These are phyloP conservation scores for Anthopleura sola DNA, from an alignment of 64 coral and sea anemone genomes.

Conservation along the genomic window DNA sequence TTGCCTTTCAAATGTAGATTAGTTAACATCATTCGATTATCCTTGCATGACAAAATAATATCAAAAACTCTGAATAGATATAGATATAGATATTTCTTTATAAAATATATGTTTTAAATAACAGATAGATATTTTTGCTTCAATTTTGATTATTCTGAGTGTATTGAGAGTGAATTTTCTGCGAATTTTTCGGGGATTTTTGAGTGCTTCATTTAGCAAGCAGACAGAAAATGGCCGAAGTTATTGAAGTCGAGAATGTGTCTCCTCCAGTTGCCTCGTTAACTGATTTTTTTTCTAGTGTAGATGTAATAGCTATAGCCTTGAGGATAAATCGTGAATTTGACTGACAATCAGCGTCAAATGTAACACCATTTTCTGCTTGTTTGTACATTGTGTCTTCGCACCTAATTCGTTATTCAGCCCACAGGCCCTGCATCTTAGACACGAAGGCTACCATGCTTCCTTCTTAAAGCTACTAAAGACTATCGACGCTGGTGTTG, in stretches of 20 bases:
- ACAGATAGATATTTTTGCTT: not conserved
- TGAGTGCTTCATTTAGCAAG: not conserved
- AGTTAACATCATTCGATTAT: not conserved
- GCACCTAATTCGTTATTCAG: constrained; percentile 23
- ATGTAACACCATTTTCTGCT: not conserved
- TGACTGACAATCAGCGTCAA: not conserved
- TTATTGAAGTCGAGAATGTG: not conserved
- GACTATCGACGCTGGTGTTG: not conserved
- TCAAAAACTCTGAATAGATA: not conserved
- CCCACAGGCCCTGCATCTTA: constrained; percentile 5
- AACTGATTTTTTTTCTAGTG: not conserved
- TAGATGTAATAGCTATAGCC: not conserved
- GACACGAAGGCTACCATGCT: not conserved
- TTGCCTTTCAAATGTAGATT: not conserved
- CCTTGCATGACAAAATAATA: not conserved
- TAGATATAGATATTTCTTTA: constrained; percentile 10
- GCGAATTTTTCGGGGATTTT: no score
- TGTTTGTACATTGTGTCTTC: constrained; percentile 5
- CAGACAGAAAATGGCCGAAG: not conserved
- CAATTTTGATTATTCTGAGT: not conserved
- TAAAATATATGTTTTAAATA: not conserved
- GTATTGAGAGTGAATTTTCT: no score
- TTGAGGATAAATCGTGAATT: not conserved
- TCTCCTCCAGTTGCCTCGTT: not conserved
- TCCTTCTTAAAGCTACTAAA: constrained; percentile 5